These are phyloP conservation scores for Globia sparganii DNA, from an alignment of 2,888 invertebrate species.

Conservation along the genomic window DNA sequence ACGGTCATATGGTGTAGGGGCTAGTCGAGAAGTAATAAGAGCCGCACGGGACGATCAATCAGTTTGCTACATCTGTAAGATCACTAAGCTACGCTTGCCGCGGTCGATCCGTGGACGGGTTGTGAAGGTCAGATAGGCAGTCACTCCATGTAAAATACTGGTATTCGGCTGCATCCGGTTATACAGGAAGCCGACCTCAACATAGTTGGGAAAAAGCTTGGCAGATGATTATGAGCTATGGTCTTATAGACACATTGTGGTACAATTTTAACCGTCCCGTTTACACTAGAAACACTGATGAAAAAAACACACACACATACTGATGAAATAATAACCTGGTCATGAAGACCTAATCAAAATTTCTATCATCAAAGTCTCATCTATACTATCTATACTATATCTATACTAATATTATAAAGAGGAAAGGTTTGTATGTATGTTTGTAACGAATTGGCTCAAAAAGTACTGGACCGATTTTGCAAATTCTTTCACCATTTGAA, in stretches of 20 bases:
- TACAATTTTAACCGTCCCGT: not conserved
- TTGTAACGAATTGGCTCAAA: no score
- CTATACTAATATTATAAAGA: no score
- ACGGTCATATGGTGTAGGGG: not conserved
- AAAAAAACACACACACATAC: no score
- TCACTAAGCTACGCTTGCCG: not conserved
- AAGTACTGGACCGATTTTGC: no score
- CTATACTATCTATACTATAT: no score
- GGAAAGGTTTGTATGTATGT: no score
- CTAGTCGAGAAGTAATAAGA: not conserved
- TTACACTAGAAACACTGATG: not conserved
- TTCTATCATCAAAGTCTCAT: not conserved
- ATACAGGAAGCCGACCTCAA: not conserved
- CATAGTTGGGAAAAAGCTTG: not conserved
- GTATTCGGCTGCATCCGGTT: no score
- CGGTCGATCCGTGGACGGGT: not conserved
- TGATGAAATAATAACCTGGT: not conserved
- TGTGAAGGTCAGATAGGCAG: not conserved
- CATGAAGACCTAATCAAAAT: not conserved
- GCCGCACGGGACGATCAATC: not conserved
- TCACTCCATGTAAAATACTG: not conserved
- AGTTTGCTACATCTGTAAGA: not conserved
- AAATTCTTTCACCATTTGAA: no score
- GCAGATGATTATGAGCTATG: not conserved
- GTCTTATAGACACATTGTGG: not conserved